Conservation (phyloP, 2,888 invertebrate species). For the Leistus spinibarbis region DNA sequence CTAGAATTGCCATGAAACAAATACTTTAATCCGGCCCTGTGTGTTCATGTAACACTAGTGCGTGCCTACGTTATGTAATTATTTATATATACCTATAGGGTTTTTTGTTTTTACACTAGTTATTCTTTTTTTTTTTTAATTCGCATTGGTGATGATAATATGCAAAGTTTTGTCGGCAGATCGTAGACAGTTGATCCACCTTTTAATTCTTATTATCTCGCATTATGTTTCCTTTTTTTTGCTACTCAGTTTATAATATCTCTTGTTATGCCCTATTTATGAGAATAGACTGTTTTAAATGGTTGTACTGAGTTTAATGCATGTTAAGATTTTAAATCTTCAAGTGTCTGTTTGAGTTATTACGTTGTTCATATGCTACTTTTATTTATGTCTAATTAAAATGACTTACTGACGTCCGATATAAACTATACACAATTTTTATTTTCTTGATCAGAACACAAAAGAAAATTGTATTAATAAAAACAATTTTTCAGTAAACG, state of each 20-base stretch:
- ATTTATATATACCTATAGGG: conserved; percentile 22
- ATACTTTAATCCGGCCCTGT: too few relatives aligned
- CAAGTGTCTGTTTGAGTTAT: too few relatives aligned
- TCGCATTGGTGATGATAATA: conserved; percentile 1
- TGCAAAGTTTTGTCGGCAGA: conserved; percentile 18
- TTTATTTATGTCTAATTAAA: neutral
- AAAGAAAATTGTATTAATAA: too few relatives aligned
- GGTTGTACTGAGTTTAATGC: neutral
- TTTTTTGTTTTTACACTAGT: neutral
- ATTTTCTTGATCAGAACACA: too few relatives aligned
- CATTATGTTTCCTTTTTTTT: neutral
- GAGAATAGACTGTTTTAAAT: neutral
- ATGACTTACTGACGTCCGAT: neutral
- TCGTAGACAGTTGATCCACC: conserved; percentile 14
- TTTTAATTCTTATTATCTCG: neutral
- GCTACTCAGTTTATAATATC: too few relatives aligned
- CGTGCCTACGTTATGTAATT: conserved; percentile 19
- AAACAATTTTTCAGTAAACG: too few relatives aligned
- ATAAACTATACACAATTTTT: too few relatives aligned
- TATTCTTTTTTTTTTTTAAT: too few relatives aligned
- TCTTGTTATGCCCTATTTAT: neutral
- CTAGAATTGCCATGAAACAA: too few relatives aligned
- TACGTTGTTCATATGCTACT: neutral
- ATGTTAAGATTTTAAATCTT: neutral
- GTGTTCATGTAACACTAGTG: neutral